A percentile compares a stretch with the other conserved stretches of the same genome.
Evolutionary conservation across 2,797 vertebrate genomes (phyloP).

Genomic region (Zenarchopterus dispar): DNA sequence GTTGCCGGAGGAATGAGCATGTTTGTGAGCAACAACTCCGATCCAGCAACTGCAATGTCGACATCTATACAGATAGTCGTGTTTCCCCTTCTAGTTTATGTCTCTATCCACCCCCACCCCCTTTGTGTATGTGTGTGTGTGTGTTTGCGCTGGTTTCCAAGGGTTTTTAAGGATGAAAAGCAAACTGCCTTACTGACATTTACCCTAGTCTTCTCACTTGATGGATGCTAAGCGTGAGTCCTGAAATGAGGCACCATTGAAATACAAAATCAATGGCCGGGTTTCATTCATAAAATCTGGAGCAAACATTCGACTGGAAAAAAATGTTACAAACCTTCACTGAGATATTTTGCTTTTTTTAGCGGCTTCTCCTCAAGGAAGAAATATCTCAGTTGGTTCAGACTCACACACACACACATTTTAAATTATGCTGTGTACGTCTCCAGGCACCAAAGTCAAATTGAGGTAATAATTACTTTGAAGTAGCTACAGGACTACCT

Average conservation of each 20-base stretch:
- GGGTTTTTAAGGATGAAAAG: constrained; percentile 26
- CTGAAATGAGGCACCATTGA: constrained; percentile 17
- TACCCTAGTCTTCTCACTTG: constrained; percentile 28
- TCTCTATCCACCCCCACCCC: constrained; percentile 49
- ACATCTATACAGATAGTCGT: neutral
- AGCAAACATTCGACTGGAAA: constrained; percentile 18
- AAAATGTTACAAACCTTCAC: constrained; percentile 9
- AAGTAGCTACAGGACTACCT: constrained; percentile 61
- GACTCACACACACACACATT: constrained; percentile 25
- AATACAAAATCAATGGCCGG: constrained; percentile 27
- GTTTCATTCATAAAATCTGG: constrained; percentile 55
- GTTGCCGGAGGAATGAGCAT: constrained; percentile 7
- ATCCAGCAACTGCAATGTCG: constrained; percentile 8
- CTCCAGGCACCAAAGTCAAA: constrained; percentile 44
- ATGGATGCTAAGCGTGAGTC: constrained; percentile 15
- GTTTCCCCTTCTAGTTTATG: constrained; percentile 26
- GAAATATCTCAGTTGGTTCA: constrained; percentile 8
- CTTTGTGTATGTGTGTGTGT: neutral
- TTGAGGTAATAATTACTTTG: constrained; percentile 48
- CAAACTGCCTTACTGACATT: constrained; percentile 31
- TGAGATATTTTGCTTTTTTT: neutral
- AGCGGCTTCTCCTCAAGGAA: constrained; percentile 9
- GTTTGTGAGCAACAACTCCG: constrained; percentile 5
- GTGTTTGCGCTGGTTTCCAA: constrained; percentile 34
- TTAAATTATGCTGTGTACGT: constrained; percentile 38